Evolutionary conservation across 2,797 vertebrate genomes (phyloP).

Genomic region (Labeo calbasu): DNA sequence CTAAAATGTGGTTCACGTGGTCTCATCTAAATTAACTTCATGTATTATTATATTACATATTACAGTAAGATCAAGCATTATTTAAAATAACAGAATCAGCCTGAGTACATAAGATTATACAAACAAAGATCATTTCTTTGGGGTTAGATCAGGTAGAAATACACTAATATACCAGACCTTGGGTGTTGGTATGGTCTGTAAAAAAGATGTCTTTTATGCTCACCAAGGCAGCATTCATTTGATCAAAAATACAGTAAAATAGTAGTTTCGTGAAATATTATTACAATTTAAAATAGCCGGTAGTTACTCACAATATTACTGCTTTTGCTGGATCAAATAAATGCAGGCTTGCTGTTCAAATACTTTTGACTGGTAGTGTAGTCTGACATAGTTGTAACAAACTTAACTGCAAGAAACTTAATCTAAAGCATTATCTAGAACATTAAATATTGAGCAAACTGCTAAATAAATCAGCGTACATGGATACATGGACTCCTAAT

Average conservation of each 20-base stretch:
- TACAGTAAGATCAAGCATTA: background rate
- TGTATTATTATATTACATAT: background rate
- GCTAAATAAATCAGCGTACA: background rate
- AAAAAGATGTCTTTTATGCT: background rate
- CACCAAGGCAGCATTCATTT: background rate
- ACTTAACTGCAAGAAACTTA: background rate
- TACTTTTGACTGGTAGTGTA: background rate
- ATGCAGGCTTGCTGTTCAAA: no score
- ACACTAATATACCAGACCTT: background rate
- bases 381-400: background rate
- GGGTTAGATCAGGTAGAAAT: background rate
- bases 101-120: background rate
- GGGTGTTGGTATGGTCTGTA: background rate
- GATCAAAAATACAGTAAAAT: background rate
- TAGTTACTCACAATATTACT: no score
- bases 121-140: background rate
- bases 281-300: background rate
- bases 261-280: background rate
- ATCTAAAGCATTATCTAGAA: background rate
- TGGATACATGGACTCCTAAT: slow-evolving; percentile 4
- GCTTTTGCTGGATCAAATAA: no score
- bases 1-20: no score
- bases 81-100: background rate
- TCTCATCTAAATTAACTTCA: background rate
- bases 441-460: slow-evolving; percentile 8